Evolutionary conservation across 1,140 invertebrate species (phyloP), one percentile per base, ranked within the genome.

Genomic region (Anastrepha obliqua): DNA sequence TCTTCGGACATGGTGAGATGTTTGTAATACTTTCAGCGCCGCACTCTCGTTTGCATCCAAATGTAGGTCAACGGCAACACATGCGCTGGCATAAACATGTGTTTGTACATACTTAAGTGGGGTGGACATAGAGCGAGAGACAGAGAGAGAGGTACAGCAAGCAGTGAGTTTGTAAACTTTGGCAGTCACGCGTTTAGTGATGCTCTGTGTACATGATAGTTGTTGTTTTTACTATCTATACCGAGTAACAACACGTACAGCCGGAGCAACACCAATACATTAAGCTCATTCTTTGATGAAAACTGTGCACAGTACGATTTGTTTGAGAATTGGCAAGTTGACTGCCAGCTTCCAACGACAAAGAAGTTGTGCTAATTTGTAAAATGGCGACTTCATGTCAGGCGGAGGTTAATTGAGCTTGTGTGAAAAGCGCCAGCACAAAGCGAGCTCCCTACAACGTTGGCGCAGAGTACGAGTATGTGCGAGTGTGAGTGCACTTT

Each of bases 321-420:
- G 42, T 44, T 42, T n/a, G 42, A 42, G 64, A 65, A n/a, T 65
- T 29, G n/a, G 20, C n/a, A 20, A 29, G 64, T 29, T 65, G 3
- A 74, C 67, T n/a, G 15, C 17, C 44, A 74, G 67, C 42, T n/a
- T n/a, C 42, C 44, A n/a, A 74, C 39, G 42, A 17, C 67, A 70
- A 70, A 13, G 42, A 74, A 47, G 13, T 74, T 74, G 67, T 74
- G 42, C 67, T 74, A 74, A 74, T 74, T 74, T 74, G 67, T 44
- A 42, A 47, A 42, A 15, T 8, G 67, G 42, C 67, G 67, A 2
- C 67, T 44, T 74, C 42, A 74, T 74, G 67, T 74, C 67, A 44
- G 39, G 42, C 15, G 44, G 67, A 47, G 67, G 67, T 74, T 74
- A 74, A 74, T 74, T 74, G 67, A 74, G 67, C 67, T 39, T 74